Base-by-base conservation (phyloP, 2,888 invertebrate genomes). In the Abrostola triplasia region DNA sequence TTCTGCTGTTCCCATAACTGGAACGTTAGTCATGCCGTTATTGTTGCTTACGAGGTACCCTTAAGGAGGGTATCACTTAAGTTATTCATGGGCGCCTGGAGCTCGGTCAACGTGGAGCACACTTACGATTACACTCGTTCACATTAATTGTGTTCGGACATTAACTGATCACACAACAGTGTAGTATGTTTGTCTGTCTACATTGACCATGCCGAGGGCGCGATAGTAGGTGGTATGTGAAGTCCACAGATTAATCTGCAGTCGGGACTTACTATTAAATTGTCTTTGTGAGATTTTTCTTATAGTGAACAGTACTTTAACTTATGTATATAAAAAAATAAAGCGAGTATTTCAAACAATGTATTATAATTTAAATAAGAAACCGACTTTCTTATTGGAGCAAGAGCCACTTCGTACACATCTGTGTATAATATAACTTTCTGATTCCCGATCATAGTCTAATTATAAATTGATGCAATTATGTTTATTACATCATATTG, bases 1-100 rank as follows among this genome's bases (percentile, higher is more conserved):
- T 97, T 97, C 94, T 98, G 97, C 92, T 98, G 97, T 92, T 98
- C 98, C 97, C 98, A 98, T 90, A 98, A 96, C 96, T 98, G 96
- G 95, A 88, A 88, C 66, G 74, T 79, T 82, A 80, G 75, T 70
- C 70, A 48, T 59, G 71, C 74, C 71, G 75, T 72, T 72, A 72
- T 74, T 70, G 56, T 70, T 72, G 71, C 75, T 70, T 42, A 48
- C 56, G 12, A 13, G 24, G 5, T 7, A 44, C 54, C 74, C 74
- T 60, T 74, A 7, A 6, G 38, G 50, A 70, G 70, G 71, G 64
- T 8, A 24, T 0, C 24, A 11, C n/a, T 38, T 48, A 48, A 40
- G 5, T 11, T 24, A 44, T 13, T 44, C 44, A 56, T 47, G 11
- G 13, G 2, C 11, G 9, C 8, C n/a, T 8, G 5, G 24, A 35